Evolutionary conservation across 1,140 invertebrate genomes (phyloP), one percentile per base, ranked within the genome.

Genomic region (Drosophila oshimai): DNA sequence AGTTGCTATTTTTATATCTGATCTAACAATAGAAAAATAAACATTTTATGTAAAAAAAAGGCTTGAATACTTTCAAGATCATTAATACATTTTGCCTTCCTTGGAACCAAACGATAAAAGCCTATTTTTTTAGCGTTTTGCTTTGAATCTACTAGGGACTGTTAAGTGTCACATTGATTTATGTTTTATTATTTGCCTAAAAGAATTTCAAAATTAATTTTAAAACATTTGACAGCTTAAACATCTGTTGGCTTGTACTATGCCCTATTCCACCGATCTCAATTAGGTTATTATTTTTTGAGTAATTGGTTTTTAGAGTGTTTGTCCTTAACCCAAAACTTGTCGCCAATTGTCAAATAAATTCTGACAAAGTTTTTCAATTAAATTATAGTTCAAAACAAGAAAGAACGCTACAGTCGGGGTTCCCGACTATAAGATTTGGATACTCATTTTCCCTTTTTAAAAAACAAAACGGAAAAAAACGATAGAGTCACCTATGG

Each of bases 331-430:
- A 65, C 58, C 60, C 34, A 67, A 65, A 53, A 51, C 5, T 28
- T 47, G 15, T 34, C 28, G 29, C 29, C 29, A 22, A 36, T 46
- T 36, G 29, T 49, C 33, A 47, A 62, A 7, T 20, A 3, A 64
- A 15, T 65, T 39, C n/a, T 15, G 9, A 3, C 12, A 18, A 62
- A 41, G 12, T 64, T 62, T 49, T 29, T 65, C 41, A 65, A 65
- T 65, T 65, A 64, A 65, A 65, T 49, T 64, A 50, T 65, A 47
- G 42, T 49, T 12, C 18, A 62, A 64, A n/a, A n/a, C n/a, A n/a
- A n/a, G n/a, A n/a, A n/a, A n/a, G n/a, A n/a, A n/a, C n/a, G n/a
- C n/a, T n/a, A n/a, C n/a, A n/a, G n/a, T n/a, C n/a, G n/a, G n/a
- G n/a, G n/a, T n/a, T n/a, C n/a, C n/a, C n/a, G n/a, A n/a, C n/a